These are phyloP conservation scores for Heliothis peltigera DNA, from an alignment of 2,888 invertebrate genomes.

Conservation along the genomic window DNA sequence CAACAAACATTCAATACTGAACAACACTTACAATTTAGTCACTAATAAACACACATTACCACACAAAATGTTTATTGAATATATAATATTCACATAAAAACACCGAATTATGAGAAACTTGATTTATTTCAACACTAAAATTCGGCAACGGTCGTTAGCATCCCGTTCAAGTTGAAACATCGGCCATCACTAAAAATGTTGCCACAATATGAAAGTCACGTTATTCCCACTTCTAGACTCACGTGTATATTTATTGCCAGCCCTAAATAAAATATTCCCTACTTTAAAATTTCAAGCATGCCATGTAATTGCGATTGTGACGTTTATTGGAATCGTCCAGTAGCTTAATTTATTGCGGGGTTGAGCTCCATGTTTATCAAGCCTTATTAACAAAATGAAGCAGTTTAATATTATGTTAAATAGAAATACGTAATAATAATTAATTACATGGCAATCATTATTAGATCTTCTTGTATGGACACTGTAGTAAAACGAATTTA, in stretches of 20 bases:
- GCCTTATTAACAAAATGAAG: neutral
- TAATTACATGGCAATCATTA: no score
- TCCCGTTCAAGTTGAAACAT: constrained; percentile 81
- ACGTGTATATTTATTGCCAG: constrained; percentile 75
- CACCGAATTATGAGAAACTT: constrained; percentile 82
- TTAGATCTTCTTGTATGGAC: neutral
- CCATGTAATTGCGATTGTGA: neutral
- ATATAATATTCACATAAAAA: constrained; percentile 75
- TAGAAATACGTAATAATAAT: no score
- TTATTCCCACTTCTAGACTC: constrained; percentile 74
- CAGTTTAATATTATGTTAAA: no score
- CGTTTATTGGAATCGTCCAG: neutral
- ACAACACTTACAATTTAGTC: constrained; percentile 80
- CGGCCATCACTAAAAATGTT: constrained; percentile 88
- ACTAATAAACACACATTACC: constrained; percentile 77
- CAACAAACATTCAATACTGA: constrained; percentile 84
- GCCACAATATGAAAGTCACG: constrained; percentile 78
- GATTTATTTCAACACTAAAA: constrained; percentile 81
- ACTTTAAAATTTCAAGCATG: neutral
- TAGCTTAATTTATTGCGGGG: neutral
- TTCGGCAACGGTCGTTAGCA: constrained; percentile 79
- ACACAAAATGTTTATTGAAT: constrained; percentile 74
- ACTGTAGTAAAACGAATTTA: neutral
- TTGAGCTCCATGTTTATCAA: neutral
- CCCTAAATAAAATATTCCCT: constrained; percentile 39